Evolutionary conservation across 2,113 vertebrate genomes (phyloP).

Genomic region (Mirza zaza): DNA sequence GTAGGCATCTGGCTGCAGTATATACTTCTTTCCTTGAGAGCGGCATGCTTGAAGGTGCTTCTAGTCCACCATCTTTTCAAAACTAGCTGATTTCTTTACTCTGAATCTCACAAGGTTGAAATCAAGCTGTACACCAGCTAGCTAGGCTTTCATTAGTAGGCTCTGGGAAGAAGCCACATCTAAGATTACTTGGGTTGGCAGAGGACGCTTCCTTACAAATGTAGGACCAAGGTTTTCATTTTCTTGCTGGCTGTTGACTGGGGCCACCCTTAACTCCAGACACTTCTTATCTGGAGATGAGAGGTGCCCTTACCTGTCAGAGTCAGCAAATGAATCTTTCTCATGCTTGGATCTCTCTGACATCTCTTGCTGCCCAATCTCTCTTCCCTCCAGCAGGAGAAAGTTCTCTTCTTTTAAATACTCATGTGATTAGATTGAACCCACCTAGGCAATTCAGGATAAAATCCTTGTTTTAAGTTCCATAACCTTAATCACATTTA

Average conservation of each 20-base stretch:
- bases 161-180: not conserved
- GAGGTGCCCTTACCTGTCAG: too few species aligned
- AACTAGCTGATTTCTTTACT: not conserved
- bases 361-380: not conserved
- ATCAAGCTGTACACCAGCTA: not conserved
- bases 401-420: not conserved
- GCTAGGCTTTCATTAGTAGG: not conserved
- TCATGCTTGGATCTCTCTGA: not conserved
- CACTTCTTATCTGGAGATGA: too few species aligned
- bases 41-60: too few species aligned
- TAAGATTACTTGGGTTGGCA: not conserved
- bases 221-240: not conserved
- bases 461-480: not conserved
- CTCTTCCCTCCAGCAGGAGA: not conserved
- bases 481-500: not conserved
- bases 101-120: not conserved
- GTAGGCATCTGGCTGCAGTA: too few species aligned
- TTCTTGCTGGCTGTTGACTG: not conserved
- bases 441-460: not conserved
- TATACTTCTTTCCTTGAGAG: too few species aligned
- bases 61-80: too few species aligned
- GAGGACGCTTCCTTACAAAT: not conserved
- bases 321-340: not conserved
- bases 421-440: not conserved
- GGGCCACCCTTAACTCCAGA: not conserved